These are phyloP conservation scores for Sorex fumeus DNA, from an alignment of 2,113 vertebrate species.

Conservation along the genomic window DNA sequence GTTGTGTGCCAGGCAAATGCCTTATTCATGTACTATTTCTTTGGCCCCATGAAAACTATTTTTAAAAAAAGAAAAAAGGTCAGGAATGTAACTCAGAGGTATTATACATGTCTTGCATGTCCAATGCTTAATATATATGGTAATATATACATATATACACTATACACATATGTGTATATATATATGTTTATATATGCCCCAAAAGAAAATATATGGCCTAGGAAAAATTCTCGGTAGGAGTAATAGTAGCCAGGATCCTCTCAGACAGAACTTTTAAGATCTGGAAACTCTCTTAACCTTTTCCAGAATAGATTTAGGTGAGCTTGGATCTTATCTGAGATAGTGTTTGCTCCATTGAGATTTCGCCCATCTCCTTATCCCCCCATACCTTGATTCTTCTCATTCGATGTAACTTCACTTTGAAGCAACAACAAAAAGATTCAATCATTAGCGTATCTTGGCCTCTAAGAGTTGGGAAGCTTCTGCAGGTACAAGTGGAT, in stretches of 20 bases:
- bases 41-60: no score
- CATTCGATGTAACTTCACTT: conserved; percentile 9
- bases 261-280: neutral
- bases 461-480: conserved; percentile 31
- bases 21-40: no score
- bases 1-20: no score
- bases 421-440: neutral
- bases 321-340: neutral
- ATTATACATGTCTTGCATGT: no score
- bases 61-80: conserved; percentile 54
- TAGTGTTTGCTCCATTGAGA: neutral
- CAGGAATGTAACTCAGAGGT: neutral
- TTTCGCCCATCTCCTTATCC: neutral
- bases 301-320: conserved; percentile 3
- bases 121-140: no score
- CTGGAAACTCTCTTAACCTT: conserved; percentile 2
- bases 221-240: neutral
- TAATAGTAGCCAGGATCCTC: neutral
- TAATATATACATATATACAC: no score
- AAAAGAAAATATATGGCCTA: neutral
- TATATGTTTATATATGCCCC: no score
- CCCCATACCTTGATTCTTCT: neutral
- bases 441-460: neutral
- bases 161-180: no score
- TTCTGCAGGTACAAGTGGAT: conserved; percentile 90